Base-by-base conservation (phyloP, 2,797 vertebrate genomes). In the Melanotaenia boesemani region DNA sequence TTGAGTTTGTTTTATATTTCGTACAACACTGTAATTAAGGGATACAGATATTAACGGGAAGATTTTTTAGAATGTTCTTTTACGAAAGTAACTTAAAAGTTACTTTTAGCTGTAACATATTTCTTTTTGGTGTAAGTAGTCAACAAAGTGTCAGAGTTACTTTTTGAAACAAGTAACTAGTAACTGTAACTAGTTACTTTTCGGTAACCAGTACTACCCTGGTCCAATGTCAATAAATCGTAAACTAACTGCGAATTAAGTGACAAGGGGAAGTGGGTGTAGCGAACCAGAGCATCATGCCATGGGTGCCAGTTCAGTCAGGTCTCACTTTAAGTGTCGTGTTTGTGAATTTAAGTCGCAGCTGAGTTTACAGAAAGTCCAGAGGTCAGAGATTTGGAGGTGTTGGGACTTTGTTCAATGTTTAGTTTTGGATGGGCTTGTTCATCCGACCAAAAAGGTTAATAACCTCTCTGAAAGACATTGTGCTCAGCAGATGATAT, bases 401-500 rank as follows among this genome's bases (percentile, higher is more conserved):
- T 48, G 34, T 65, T 55, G 39, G 26, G 37, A 54, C 62, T 63
- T 55, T 69, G 66, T 28, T 4, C 20, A 4, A n/a, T 41, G 36
- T 70, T 44, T 24, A 5, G 37, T 64, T 64, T 63, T n/a, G 10
- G 2, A 67, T 30, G 11, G 7, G 50, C 67, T 60, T 73, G 44
- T 46, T 18, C 54, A 41, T 50, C 65, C 26, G 6, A 30, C 3
- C 4, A 10, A 2, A 0, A 32, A 66, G 26, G 55, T 41, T 50
- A 28, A 67, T 77, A 41, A 66, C 56, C 63, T 41, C 39, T 39
- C 41, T 67, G 60, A 73, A 63, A 67, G 65, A 56, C 46, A 50
- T 32, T 60, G 63, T 63, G 26, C 77, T 76, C 71, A 44, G 28
- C 13, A 41, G 65, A 72, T 65, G 67, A 80, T 79, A 74, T 39